phyloP scores from a whole-genome alignment of 2,113 vertebrate genomes.

The Carlito syrichta region DNA sequence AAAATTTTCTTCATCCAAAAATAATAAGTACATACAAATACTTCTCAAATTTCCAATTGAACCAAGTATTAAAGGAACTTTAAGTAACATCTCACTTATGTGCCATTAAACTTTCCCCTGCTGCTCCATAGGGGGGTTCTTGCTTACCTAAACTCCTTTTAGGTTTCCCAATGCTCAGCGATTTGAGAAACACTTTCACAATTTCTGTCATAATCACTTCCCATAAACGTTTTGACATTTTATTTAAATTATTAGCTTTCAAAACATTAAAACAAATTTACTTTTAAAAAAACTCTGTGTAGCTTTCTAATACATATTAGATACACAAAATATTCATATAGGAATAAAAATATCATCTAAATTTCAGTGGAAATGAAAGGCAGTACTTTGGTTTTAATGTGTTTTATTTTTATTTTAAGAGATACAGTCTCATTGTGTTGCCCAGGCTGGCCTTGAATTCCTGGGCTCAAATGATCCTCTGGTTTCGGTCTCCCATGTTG shows the following conservation, averaged over 20 bases:
- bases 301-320: neutral
- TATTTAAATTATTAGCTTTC: neutral
- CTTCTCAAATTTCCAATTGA: constrained; percentile 5
- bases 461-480: neutral
- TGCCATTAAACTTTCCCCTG: neutral
- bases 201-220: neutral
- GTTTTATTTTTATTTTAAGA: neutral
- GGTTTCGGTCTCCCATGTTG: neutral
- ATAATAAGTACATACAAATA: neutral
- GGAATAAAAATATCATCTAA: constrained; percentile 30
- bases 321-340: neutral
- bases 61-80: neutral
- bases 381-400: neutral
- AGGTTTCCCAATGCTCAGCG: neutral
- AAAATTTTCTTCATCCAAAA: neutral
- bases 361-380: neutral
- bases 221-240: neutral
- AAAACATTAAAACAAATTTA: neutral
- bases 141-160: neutral
- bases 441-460: neutral
- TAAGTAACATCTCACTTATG: neutral
- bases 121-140: neutral
- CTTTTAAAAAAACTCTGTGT: constrained; percentile 6
- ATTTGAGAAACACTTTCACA: neutral
- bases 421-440: neutral